Evolutionary conservation across 2,888 invertebrate species (phyloP), one percentile per base, ranked within the genome.

Genomic region (Chrysomela aeneicollis): DNA sequence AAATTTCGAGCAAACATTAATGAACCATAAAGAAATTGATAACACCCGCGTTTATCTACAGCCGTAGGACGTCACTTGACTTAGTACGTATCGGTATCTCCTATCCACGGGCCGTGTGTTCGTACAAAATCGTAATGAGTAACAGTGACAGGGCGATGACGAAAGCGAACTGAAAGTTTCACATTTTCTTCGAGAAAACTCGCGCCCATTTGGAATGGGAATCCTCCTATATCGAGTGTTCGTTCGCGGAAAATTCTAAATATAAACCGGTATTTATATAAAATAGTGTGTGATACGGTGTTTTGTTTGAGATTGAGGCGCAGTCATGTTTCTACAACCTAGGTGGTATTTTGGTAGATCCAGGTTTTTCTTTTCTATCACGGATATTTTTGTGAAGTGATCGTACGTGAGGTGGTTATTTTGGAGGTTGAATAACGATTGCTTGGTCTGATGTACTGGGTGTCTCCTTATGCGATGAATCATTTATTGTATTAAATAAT

Each of bases 131-230:
- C 26, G 26, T n/a, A n/a, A n/a, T n/a, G n/a, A n/a, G 32, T 3
- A 26, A 26, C 26, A 6, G 32, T 15, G 42, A 15, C 15, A 42
- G 15, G 8, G 3, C 15, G 42, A n/a, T 15, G n/a, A n/a, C 15
- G 42, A 42, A 42, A 42, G n/a, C 42, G 42, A 42, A 42, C 12
- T 10, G 42, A 42, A 42, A 42, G 42, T 42, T 42, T n/a, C 15
- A 4, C 42, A 42, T 42, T 42, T 42, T 42, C 42, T 42, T 42
- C 42, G 42, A 42, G 42, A 42, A 42, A 42, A 42, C 15, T 15
- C 15, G n/a, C 15, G 6, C 10, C 10, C 6, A 35, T 8, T 3
- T 26, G 4, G 10, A 35, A 35, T 35, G 2, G 32, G 10, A 35
- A 35, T 4, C 32, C 32, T 35, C 26, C 4, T 8, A 35, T 35